Conservation (phyloP, 2,113 vertebrate genomes). For the Emydocephalus ijimae region DNA sequence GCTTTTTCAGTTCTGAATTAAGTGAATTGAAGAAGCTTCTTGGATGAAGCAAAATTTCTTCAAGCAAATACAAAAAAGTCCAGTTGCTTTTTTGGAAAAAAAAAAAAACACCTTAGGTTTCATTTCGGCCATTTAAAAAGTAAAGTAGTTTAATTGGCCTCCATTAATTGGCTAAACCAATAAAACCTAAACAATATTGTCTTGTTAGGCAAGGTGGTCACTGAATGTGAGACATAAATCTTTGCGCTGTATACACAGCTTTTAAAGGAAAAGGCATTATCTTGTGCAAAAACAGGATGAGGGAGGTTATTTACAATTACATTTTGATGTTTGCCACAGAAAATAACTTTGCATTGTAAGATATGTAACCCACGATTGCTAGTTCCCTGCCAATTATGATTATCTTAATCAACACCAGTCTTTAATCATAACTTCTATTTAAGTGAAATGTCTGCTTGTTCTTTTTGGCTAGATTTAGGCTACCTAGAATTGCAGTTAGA, state of each 20-base stretch:
- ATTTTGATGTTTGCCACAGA: background rate
- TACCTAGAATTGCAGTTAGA: background rate
- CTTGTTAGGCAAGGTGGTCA: background rate
- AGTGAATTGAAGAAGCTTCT: too few species aligned
- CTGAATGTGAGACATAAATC: background rate
- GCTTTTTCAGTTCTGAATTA: background rate
- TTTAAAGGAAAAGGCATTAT: background rate
- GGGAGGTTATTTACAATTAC: background rate
- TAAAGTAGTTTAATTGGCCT: background rate
- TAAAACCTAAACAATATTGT: slow-evolving; percentile 5
- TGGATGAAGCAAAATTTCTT: background rate
- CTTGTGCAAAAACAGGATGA: background rate
- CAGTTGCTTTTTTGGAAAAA: background rate
- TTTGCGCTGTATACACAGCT: background rate
- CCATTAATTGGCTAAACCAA: background rate
- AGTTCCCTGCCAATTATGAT: background rate
- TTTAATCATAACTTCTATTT: background rate
- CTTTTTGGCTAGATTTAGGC: background rate
- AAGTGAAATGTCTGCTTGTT: background rate
- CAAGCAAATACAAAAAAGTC: background rate
- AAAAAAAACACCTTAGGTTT: background rate
- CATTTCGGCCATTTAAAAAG: background rate
- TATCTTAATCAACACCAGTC: background rate
- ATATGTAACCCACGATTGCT: background rate
- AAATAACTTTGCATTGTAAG: background rate